Evolutionary conservation across 2,888 invertebrate genomes (phyloP), one percentile per base, ranked within the genome.

Genomic region (Cryptosula pallasiana): DNA sequence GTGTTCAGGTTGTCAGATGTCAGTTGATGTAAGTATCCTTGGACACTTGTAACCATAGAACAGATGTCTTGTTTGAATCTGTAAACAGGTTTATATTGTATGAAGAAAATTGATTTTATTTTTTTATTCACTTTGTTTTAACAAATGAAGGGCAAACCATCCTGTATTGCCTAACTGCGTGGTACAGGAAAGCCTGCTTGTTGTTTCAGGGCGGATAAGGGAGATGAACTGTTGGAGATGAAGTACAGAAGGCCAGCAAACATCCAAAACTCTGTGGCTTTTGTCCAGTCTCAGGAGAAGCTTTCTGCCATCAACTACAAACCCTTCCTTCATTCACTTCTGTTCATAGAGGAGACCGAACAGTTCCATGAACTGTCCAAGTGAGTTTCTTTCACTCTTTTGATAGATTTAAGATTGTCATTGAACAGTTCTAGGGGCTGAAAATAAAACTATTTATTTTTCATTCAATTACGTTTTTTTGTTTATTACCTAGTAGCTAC

Each of bases 341-440:
- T 92, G 1, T 89, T 88, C 76, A 89, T 92, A 34, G 92, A 92
- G 83, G 92, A 92, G 84, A 89, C 92, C 83, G 91, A 91, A 1
- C 88, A 91, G 76, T 88, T 88, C 76, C 90, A 90, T 79, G 89
- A 90, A 81, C 84, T 87, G 69, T 80, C 90, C 0, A 87, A 81
- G 84, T 83, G 75, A 72, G 77, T 73, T 20, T 71, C 35, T 55
- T 25, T 23, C 27, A n/a, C 57, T 36, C 9, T 69, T 45, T 45
- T 20, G 9, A 20, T 13, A 45, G 45, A 45, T 45, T 45, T n/a
- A n/a, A n/a, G n/a, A n/a, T n/a, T n/a, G n/a, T n/a, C n/a, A n/a
- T n/a, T n/a, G n/a, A n/a, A n/a, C n/a, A n/a, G n/a, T n/a, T n/a
- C n/a, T n/a, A n/a, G n/a, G n/a, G n/a, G n/a, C n/a, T n/a, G n/a